These are phyloP conservation scores for Ptilorrhoa leucosticta DNA, from an alignment of 2,113 vertebrate species.

Conservation along the genomic window DNA sequence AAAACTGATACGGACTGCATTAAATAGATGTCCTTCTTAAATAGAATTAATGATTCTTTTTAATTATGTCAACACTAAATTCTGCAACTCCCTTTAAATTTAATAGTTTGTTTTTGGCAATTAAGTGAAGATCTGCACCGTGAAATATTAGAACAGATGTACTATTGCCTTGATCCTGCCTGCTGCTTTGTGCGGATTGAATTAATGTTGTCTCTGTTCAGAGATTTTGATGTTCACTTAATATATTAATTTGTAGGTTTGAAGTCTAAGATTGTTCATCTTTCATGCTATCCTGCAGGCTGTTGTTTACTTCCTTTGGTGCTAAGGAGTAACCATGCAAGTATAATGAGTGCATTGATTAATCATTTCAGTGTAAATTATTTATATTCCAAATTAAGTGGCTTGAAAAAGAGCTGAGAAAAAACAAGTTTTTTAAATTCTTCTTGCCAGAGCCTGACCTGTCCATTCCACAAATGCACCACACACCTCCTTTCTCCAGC, in stretches of 20 bases:
- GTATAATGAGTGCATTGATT: slow-evolving; percentile 35
- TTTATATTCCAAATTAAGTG: neutral
- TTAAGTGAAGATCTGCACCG: neutral
- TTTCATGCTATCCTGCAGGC: neutral
- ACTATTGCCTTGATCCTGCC: neutral
- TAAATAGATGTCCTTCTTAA: neutral
- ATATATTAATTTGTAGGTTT: slow-evolving; percentile 5
- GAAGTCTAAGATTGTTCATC: slow-evolving; percentile 12
- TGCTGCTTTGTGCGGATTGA: slow-evolving; percentile 12
- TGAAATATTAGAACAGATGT: slow-evolving; percentile 15
- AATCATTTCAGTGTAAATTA: slow-evolving; percentile 31
- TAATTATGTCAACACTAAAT: neutral
- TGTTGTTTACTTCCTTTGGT: slow-evolving; percentile 34
- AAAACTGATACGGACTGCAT: neutral
- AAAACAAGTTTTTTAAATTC: neutral
- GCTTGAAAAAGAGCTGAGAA: neutral
- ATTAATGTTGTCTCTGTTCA: neutral
- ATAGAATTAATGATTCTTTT: neutral
- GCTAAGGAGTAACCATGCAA: neutral
- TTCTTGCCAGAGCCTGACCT: neutral
- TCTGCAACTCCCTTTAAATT: neutral
- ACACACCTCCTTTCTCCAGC: neutral
- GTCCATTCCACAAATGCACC: neutral
- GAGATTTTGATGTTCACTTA: neutral
- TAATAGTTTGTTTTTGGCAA: neutral